Conservation (phyloP, 1,140 invertebrate genomes). For the Rhynchophorus ferrugineus region DNA sequence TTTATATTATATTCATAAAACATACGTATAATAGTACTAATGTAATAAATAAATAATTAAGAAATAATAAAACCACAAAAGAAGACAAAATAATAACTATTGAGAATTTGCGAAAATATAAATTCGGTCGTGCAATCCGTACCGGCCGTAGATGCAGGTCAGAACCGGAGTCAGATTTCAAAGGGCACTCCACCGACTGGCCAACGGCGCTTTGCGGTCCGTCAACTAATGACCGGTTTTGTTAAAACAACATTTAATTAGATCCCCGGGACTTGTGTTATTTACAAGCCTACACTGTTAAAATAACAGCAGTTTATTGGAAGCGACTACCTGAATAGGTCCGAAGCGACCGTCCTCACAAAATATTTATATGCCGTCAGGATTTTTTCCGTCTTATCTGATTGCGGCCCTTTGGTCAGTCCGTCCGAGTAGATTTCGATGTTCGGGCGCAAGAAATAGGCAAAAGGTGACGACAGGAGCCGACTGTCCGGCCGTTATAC, state of each 20-base stretch:
- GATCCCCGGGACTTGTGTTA: constrained; percentile 32
- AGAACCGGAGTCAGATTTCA: constrained; percentile 15
- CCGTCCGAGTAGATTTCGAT: too few relatives aligned
- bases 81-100: too few relatives aligned
- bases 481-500: not conserved
- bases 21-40: too few relatives aligned
- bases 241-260: constrained; percentile 36
- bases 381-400: constrained; percentile 17
- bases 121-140: constrained; percentile 1
- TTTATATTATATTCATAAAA: too few relatives aligned
- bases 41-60: too few relatives aligned
- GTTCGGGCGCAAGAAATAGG: not conserved
- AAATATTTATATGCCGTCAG: constrained; percentile 23
- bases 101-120: too few relatives aligned
- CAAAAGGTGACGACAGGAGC: not conserved
- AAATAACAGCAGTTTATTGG: constrained; percentile 28
- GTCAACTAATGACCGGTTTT: constrained; percentile 33
- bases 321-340: constrained; percentile 23
- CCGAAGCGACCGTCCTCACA: constrained; percentile 15
- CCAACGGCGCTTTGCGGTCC: constrained; percentile 32
- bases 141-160: constrained; percentile 4
- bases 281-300: constrained; percentile 30
- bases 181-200: constrained; percentile 23
- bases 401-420: constrained; percentile 21
- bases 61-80: too few relatives aligned